A percentile compares a stretch with the other conserved stretches of the same genome.
These are phyloP conservation scores for Drosophila colorata DNA, from an alignment of 2,888 invertebrate species.

Conservation along the genomic window DNA sequence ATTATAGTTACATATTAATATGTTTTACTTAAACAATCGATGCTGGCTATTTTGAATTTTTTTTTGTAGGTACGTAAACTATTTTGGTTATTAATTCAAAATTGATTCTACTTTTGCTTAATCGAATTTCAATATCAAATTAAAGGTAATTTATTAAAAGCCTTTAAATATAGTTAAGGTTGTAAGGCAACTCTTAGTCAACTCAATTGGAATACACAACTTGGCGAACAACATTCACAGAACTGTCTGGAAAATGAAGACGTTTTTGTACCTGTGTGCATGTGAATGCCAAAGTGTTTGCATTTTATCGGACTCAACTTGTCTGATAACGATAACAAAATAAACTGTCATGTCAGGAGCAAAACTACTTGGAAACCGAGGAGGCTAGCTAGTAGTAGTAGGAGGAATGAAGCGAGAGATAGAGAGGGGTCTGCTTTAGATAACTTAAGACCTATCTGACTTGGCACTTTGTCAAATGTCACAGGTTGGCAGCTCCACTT, in stretches of 20 bases:
- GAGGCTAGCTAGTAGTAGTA: not conserved
- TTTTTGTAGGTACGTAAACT: too few relatives aligned
- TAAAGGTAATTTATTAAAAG: too few relatives aligned
- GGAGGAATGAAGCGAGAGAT: too few relatives aligned
- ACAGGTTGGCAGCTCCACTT: constrained; percentile 38
- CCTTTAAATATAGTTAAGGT: not conserved
- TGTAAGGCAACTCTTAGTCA: not conserved
- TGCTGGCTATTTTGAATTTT: too few relatives aligned
- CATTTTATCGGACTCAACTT: constrained; percentile 41
- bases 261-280: constrained; percentile 18
- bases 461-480: constrained; percentile 44
- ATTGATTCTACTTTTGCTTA: too few relatives aligned
- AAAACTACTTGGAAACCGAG: constrained; percentile 25
- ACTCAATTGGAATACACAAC: constrained; percentile 2
- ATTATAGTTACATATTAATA: not conserved
- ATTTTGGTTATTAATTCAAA: too few relatives aligned
- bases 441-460: constrained; percentile 18
- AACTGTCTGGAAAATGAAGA: constrained; percentile 2
- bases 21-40: too few relatives aligned
- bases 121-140: not conserved
- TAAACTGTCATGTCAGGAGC: constrained; percentile 44
- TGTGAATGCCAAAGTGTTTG: constrained; percentile 32
- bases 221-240: constrained; percentile 9
- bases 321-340: constrained; percentile 57
- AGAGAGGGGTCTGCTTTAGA: not conserved